phyloP scores from a whole-genome alignment of 2,113 vertebrate species.

The Anguilla japonica region DNA sequence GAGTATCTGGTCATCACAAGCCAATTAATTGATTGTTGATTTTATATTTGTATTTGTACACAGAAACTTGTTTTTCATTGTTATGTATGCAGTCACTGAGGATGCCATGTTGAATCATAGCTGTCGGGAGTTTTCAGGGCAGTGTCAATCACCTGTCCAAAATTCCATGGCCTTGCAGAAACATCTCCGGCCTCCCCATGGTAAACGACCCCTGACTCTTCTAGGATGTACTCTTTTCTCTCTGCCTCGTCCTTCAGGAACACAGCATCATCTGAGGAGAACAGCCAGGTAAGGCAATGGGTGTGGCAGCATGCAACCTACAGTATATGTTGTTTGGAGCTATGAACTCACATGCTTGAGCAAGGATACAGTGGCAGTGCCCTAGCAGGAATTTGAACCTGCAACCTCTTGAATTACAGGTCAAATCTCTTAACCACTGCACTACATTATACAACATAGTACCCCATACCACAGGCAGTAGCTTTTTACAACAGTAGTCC shows the following conservation, averaged over 20 bases:
- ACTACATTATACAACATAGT: no score
- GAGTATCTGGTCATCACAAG: no score
- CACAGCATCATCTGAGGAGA: slow-evolving; percentile 80
- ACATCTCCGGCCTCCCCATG: slow-evolving; percentile 77
- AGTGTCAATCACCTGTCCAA: slow-evolving; percentile 80
- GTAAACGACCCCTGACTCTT: slow-evolving; percentile 87
- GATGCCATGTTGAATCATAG: neutral
- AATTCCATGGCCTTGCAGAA: slow-evolving; percentile 86
- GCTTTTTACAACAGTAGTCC: no score
- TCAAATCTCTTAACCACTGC: no score
- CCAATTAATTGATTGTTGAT: no score
- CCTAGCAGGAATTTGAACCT: no score
- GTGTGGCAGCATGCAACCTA: neutral
- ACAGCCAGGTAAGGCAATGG: neutral
- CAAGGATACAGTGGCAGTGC: no score
- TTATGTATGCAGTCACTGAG: neutral
- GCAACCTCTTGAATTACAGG: no score
- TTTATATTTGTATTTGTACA: no score
- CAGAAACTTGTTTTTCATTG: neutral
- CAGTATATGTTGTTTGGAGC: neutral
- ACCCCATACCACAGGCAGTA: no score
- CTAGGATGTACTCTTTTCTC: slow-evolving; percentile 87
- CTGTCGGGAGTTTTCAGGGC: neutral
- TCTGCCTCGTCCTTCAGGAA: slow-evolving; percentile 82
- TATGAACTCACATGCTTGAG: no score